phyloP scores from a whole-genome alignment of 1,140 invertebrate species.

The Mercenaria mercenaria region DNA sequence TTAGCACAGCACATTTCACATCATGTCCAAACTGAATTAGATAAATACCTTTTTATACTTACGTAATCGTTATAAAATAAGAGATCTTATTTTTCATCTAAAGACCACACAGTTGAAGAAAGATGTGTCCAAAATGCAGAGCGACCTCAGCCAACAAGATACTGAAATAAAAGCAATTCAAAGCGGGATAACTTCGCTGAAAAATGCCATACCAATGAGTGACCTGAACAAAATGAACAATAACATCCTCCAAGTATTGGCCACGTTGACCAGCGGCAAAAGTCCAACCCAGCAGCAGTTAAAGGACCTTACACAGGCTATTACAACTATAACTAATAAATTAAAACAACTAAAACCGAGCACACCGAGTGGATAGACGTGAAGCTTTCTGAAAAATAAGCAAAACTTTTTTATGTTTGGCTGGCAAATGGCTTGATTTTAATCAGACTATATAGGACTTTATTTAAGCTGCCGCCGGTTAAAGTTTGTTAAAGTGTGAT shows the following conservation, averaged over 20 bases:
- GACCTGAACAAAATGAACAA: conserved; percentile 52
- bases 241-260: background rate
- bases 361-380: conserved; percentile 40
- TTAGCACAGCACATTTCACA: no score
- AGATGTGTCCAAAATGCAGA: background rate
- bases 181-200: conserved; percentile 38
- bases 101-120: conserved; percentile 34
- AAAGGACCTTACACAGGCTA: background rate
- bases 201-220: conserved; percentile 42
- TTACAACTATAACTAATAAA: conserved; percentile 16
- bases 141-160: background rate
- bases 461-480: no score
- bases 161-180: conserved; percentile 14
- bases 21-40: no score
- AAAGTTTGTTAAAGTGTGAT: no score
- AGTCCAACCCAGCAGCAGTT: background rate
- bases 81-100: no score
- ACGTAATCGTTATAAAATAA: no score
- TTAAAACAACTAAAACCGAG: background rate
- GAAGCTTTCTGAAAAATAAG: no score
- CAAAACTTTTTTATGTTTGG: no score
- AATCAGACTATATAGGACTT: no score
- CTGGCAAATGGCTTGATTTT: no score
- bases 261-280: background rate
- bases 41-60: no score